A percentile compares a stretch with the other conserved stretches of the same genome.
Evolutionary conservation across 2,113 vertebrate species (phyloP).

Genomic region (Tautogolabrus adspersus): DNA sequence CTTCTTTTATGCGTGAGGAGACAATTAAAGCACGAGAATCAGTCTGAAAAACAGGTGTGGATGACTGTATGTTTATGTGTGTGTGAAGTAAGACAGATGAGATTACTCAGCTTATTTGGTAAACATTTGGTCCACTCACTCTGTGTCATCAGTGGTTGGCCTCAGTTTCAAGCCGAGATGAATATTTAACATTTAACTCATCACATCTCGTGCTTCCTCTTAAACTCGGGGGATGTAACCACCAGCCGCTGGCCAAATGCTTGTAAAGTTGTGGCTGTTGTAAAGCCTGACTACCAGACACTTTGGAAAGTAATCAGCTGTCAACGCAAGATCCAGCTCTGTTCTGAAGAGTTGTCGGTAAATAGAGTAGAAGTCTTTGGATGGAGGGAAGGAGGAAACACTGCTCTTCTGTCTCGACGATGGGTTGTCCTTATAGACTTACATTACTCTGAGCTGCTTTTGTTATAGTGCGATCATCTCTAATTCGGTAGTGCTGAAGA

Average conservation of each 20-base stretch:
- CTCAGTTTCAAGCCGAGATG: conserved; percentile 42
- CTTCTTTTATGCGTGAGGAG: conserved; percentile 44
- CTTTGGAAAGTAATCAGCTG: conserved; percentile 57
- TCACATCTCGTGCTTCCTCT: conserved; percentile 29
- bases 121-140: conserved; percentile 61
- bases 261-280: conserved; percentile 54
- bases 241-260: conserved; percentile 42
- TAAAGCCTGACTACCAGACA: conserved; percentile 46
- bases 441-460: conserved; percentile 2
- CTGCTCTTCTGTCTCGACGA: neutral
- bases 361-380: conserved; percentile 43
- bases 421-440: neutral
- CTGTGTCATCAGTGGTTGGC: conserved; percentile 58
- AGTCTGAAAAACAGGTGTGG: conserved; percentile 58
- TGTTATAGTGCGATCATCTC: conserved; percentile 28
- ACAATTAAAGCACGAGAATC: conserved; percentile 61
- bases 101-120: conserved; percentile 44
- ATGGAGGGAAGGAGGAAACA: conserved; percentile 24
- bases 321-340: conserved; percentile 34
- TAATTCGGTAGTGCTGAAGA: conserved; percentile 18
- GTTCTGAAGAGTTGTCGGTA: conserved; percentile 28
- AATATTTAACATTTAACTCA: conserved; percentile 62
- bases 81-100: conserved; percentile 50
- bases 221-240: conserved; percentile 25
- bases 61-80: conserved; percentile 56